Percentiles rank a stretch among this genome's conserved stretches.
These are phyloP conservation scores for Brachyalestes nurse DNA, from an alignment of 2,797 vertebrate species.

Conservation along the genomic window DNA sequence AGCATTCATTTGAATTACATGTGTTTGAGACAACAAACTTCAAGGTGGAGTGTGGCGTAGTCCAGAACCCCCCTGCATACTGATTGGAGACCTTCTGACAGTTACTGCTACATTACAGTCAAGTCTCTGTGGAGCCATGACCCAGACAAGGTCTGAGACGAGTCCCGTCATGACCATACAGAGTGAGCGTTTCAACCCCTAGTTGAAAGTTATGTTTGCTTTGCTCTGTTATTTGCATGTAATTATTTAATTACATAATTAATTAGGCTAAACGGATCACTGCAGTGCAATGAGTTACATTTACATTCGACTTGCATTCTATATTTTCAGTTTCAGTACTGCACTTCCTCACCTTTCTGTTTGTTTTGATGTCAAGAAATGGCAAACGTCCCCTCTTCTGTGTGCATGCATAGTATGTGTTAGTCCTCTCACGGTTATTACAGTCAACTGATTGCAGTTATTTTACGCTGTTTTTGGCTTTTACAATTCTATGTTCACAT, in stretches of 20 bases:
- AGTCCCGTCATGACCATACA: background rate
- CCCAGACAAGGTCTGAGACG: constrained; percentile 20
- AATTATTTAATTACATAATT: background rate
- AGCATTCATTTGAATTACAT: constrained; percentile 61
- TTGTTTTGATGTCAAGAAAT: background rate
- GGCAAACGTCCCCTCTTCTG: background rate
- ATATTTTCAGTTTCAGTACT: background rate
- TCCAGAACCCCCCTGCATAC: constrained; percentile 8
- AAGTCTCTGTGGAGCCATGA: constrained; percentile 3
- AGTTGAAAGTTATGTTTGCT: background rate
- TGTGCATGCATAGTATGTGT: too few species aligned
- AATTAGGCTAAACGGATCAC: background rate
- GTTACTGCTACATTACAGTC: constrained; percentile 7
- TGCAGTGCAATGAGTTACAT: background rate
- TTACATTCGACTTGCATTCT: background rate
- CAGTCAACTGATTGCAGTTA: too few species aligned
- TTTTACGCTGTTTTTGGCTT: too few species aligned
- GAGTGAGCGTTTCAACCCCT: background rate
- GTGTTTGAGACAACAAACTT: constrained; percentile 43
- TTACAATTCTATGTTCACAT: too few species aligned
- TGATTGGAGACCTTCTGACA: constrained; percentile 30
- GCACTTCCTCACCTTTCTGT: background rate
- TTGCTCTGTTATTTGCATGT: background rate
- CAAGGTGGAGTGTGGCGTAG: constrained; percentile 19
- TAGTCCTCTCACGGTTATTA: too few species aligned